phyloP scores from a whole-genome alignment of 2,888 invertebrate genomes.

The Keiferia lycopersicella region DNA sequence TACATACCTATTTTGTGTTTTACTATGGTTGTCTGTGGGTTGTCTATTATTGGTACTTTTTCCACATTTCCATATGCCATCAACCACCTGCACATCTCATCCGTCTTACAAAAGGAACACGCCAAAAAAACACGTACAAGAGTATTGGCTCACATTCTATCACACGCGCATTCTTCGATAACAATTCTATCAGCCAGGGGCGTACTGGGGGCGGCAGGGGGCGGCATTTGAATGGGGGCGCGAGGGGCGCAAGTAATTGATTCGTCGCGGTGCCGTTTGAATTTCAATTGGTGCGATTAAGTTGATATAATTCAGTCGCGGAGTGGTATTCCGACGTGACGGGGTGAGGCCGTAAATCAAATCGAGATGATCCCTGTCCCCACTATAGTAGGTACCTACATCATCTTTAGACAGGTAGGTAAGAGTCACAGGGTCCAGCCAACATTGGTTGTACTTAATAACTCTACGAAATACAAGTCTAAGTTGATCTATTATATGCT shows the following conservation, averaged over 20 bases:
- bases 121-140: constrained; percentile 33
- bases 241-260: constrained; percentile 61
- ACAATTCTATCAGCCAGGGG: constrained; percentile 70
- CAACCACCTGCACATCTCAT: neutral
- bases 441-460: too few species aligned
- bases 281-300: constrained; percentile 77
- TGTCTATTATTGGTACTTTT: too few species aligned
- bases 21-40: neutral
- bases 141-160: constrained; percentile 73
- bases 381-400: constrained; percentile 21
- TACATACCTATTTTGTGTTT: too few species aligned
- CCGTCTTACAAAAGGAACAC: constrained; percentile 9
- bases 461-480: too few species aligned
- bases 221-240: constrained; percentile 67
- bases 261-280: constrained; percentile 70
- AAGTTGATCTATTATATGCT: too few species aligned
- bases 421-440: too few species aligned
- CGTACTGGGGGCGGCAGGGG: constrained; percentile 45
- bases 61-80: too few species aligned
- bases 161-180: constrained; percentile 77
- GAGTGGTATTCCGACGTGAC: constrained; percentile 44
- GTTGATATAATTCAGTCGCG: constrained; percentile 69
- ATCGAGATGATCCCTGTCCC: constrained; percentile 35
- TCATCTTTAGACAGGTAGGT: too few species aligned
- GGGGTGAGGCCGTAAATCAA: constrained; percentile 53